A percentile compares a stretch with the other conserved stretches of the same genome.
Conservation (phyloP, 2,113 vertebrate genomes). For the Choloepus hoffmanni region DNA sequence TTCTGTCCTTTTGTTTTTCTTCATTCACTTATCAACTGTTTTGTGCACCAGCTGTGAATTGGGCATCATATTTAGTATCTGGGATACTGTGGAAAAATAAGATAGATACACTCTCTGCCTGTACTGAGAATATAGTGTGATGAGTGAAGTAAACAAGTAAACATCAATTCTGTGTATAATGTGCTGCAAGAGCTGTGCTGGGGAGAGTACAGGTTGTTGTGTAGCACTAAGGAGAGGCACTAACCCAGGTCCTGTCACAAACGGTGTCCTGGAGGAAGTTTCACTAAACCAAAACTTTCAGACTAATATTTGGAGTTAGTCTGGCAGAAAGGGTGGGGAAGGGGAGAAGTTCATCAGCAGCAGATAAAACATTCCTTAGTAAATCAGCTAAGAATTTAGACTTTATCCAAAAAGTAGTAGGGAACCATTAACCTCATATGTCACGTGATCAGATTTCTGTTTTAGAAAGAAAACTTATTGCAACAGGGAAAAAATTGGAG, state of each 20-base stretch:
- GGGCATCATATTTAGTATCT: background rate
- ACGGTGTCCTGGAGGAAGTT: background rate
- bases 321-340: background rate
- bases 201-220: background rate
- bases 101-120: background rate
- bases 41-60: background rate
- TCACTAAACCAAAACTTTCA: background rate
- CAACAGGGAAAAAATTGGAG: background rate
- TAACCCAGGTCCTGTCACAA: background rate
- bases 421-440: background rate
- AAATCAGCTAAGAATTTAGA: background rate
- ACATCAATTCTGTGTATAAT: background rate
- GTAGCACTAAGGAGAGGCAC: background rate
- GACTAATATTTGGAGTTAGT: background rate
- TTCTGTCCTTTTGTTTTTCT: conserved; percentile 10
- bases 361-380: background rate
- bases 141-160: background rate
- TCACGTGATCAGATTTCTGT: background rate
- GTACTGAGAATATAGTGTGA: background rate
- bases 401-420: background rate
- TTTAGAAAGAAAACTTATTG: conserved; percentile 9
- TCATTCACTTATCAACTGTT: background rate
- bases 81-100: conserved; percentile 27
- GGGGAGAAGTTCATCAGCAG: background rate
- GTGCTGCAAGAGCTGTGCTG: background rate